A percentile compares a stretch with the other conserved stretches of the same genome.
Conservation (phyloP, 2,888 invertebrate genomes). For the Caprella mutica region DNA sequence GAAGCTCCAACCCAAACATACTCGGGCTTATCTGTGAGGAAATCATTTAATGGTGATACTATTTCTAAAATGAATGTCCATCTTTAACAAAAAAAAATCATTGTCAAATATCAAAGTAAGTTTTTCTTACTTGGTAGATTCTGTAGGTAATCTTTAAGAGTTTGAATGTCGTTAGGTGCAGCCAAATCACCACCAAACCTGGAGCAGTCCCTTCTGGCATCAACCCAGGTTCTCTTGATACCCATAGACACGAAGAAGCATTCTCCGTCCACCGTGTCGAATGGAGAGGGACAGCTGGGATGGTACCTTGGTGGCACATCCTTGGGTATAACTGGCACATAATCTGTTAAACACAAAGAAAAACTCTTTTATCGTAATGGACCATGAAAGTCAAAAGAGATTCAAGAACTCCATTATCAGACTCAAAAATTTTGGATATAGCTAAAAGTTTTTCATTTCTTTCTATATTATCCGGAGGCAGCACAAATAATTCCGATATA, state of each 20-base stretch:
- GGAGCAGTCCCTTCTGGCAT: slow-evolving; percentile 25
- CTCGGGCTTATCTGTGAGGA: slow-evolving; percentile 23
- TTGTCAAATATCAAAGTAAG: background rate
- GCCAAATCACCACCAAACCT: slow-evolving; percentile 24
- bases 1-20: slow-evolving; percentile 31
- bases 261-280: slow-evolving; percentile 18
- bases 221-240: slow-evolving; percentile 23
- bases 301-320: no score
- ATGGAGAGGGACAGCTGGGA: slow-evolving; percentile 25
- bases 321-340: no score
- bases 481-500: no score
- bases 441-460: no score
- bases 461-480: no score
- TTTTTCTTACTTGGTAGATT: slow-evolving; percentile 5
- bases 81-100: background rate
- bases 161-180: slow-evolving; percentile 16
- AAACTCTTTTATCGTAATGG: no score
- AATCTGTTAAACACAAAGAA: no score
- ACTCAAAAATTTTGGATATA: no score
- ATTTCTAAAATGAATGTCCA: background rate
- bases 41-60: background rate
- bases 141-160: slow-evolving; percentile 17
- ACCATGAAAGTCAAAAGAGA: no score
- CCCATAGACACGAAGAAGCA: slow-evolving; percentile 20
- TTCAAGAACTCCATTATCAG: no score